These are phyloP conservation scores for Drosophila paulistorum DNA, from an alignment of 1,140 invertebrate species.

Conservation along the genomic window DNA sequence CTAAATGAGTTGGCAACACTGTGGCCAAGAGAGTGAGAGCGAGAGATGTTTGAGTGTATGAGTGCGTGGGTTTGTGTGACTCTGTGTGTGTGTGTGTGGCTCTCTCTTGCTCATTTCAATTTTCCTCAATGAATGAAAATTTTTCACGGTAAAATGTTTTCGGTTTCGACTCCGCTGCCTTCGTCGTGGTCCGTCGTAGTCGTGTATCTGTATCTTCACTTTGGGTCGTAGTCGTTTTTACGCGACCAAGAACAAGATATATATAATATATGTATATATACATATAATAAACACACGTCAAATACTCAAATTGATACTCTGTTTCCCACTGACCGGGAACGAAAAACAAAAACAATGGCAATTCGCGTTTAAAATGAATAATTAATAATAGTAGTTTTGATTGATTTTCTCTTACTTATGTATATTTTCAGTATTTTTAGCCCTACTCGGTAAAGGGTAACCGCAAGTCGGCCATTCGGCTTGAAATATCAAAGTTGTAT, in stretches of 20 bases:
- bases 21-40: neutral
- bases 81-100: neutral
- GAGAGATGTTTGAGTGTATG: constrained; percentile 2
- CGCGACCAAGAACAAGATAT: constrained; percentile 21
- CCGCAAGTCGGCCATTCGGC: neutral
- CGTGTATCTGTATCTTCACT: constrained; percentile 21
- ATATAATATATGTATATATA: constrained; percentile 27
- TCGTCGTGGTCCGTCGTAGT: constrained; percentile 62
- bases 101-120: constrained; percentile 65
- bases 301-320: constrained; percentile 11
- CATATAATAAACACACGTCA: constrained; percentile 12
- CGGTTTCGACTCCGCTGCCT: constrained; percentile 49
- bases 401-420: too few relatives aligned
- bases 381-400: constrained; percentile 3
- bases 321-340: neutral
- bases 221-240: neutral
- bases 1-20: constrained; percentile 1
- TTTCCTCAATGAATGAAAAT: constrained; percentile 81
- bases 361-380: too few relatives aligned
- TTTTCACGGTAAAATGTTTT: constrained; percentile 74
- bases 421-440: constrained; percentile 6
- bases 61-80: neutral
- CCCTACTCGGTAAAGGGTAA: neutral
- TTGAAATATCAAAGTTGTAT: constrained; percentile 19
- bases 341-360: neutral